A percentile compares a stretch with the other conserved stretches of the same genome.
Evolutionary conservation across 2,888 invertebrate species (phyloP).

Genomic region (Marronus borbonicus): DNA sequence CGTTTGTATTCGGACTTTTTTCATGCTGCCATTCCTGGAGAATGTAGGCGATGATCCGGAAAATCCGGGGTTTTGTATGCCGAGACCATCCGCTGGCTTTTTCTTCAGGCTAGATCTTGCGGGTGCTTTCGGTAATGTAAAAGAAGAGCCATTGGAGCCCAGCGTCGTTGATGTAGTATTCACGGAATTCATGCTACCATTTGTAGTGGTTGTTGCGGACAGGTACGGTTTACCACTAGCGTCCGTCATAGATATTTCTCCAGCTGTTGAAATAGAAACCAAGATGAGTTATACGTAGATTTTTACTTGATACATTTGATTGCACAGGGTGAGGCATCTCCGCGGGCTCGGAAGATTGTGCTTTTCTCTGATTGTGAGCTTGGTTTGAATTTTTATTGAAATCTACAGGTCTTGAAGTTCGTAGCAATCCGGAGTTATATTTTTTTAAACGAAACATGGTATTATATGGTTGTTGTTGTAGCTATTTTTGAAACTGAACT

Average conservation of each 20-base stretch:
- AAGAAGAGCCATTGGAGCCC: conserved; percentile 75
- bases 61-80: conserved; percentile 90
- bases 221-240: conserved; percentile 89
- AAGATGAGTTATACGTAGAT: conserved; percentile 52
- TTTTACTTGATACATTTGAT: background rate
- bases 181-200: conserved; percentile 79
- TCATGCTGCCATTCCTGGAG: conserved; percentile 88
- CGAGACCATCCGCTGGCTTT: conserved; percentile 79
- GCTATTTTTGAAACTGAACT: too few species aligned
- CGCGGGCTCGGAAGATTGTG: too few species aligned
- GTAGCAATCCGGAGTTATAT: too few species aligned
- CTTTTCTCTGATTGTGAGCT: too few species aligned
- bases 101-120: conserved; percentile 88
- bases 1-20: conserved; percentile 93
- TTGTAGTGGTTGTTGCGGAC: conserved; percentile 63
- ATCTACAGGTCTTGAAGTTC: too few species aligned
- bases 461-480: too few species aligned
- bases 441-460: too few species aligned
- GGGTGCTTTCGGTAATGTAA: conserved; percentile 74
- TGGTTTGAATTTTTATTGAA: too few species aligned
- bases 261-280: background rate
- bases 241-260: conserved; percentile 85
- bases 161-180: conserved; percentile 80
- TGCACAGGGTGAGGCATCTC: too few species aligned
- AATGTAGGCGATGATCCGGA: conserved; percentile 89